Evolutionary conservation across 1,140 invertebrate genomes (phyloP).

Genomic region (Gryon sp.): DNA sequence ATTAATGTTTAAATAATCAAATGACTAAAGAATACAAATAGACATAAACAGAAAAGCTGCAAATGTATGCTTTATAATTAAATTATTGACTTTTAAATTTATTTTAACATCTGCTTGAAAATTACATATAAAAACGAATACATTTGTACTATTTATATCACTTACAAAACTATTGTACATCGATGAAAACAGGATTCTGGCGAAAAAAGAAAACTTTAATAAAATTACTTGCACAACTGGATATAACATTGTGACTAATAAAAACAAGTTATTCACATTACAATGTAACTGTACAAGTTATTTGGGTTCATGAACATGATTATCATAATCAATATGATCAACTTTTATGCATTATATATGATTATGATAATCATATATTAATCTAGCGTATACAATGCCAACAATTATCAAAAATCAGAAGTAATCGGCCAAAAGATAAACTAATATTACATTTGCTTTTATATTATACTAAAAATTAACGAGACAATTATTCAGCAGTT

Average conservation of each 20-base stretch:
- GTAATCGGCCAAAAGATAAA: too few species aligned
- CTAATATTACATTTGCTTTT: too few species aligned
- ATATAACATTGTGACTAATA: too few species aligned
- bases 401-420: too few species aligned
- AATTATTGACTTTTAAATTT: slow-evolving; percentile 16
- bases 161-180: slow-evolving; percentile 43
- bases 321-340: too few species aligned
- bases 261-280: neutral
- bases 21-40: too few species aligned
- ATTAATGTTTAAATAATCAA: too few species aligned
- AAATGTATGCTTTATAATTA: neutral
- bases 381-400: neutral
- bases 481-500: too few species aligned
- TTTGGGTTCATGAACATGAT: neutral
- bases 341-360: too few species aligned
- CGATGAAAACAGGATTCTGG: neutral
- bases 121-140: slow-evolving; percentile 55
- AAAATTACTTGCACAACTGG: slow-evolving; percentile 4
- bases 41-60: too few species aligned
- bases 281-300: neutral
- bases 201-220: neutral
- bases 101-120: slow-evolving; percentile 32
- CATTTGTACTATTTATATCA: slow-evolving; percentile 56
- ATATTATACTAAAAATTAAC: too few species aligned
- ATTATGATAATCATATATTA: too few species aligned